phyloP scores from a whole-genome alignment of 2,113 vertebrate species.

The Dendrocopos noguchii region DNA sequence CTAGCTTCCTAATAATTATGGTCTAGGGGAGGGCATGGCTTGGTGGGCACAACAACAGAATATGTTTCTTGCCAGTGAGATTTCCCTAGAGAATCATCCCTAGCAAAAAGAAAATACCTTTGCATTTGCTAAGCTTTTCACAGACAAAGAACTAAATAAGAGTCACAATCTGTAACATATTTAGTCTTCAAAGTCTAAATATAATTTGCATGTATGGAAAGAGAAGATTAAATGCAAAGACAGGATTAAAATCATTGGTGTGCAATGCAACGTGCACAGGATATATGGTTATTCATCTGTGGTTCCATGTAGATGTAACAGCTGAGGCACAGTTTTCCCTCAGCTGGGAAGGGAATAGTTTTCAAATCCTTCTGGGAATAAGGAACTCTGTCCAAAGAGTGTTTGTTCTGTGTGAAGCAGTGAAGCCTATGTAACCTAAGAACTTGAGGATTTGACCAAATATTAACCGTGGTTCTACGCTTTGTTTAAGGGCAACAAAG shows the following conservation, averaged over 20 bases:
- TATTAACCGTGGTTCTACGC: neutral
- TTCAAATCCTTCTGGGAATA: conserved; percentile 8
- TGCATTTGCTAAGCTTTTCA: neutral
- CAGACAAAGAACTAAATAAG: neutral
- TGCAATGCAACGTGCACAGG: neutral
- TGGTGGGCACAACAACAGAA: accelerated
- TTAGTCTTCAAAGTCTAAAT: neutral
- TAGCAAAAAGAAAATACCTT: neutral
- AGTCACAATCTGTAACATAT: neutral
- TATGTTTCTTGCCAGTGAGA: neutral
- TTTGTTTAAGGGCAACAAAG: neutral
- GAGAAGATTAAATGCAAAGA: neutral
- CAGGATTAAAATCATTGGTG: neutral
- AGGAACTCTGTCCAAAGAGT: neutral
- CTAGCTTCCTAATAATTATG: neutral
- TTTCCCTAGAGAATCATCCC: neutral
- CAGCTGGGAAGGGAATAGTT: neutral
- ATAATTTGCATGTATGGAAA: neutral
- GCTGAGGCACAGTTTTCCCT: neutral
- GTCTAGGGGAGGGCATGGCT: neutral
- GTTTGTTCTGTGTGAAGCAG: neutral
- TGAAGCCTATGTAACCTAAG: neutral
- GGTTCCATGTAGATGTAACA: neutral
- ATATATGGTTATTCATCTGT: neutral
- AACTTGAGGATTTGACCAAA: neutral